Base-by-base conservation (phyloP, 1,140 invertebrate genomes). In the Macrocentrus cingulum region DNA sequence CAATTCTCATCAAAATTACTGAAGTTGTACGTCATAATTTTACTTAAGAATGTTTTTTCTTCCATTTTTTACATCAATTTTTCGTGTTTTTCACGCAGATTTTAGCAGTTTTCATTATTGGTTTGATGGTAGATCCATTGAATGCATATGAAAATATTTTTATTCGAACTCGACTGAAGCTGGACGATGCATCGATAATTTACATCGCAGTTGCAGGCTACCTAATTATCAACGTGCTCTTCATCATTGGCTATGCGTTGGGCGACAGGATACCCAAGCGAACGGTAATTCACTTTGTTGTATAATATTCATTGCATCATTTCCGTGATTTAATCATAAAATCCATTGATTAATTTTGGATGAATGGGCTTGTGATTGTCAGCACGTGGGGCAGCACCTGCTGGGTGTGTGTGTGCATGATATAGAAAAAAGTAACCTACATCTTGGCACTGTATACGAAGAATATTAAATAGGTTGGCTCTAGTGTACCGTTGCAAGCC, bases 261-360 rank as follows among this genome's bases (percentile, higher is more conserved):
- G 84, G 85, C 0, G 87, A 89, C 66, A 77, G 82, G n/a, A 79
- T 85, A 13, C 87, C 87, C 9, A 88, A 84, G 74, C 81, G 81
- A 73, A 86, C 85, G 41, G 81, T 82, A 70, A 72, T 36, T 51
- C 22, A 5, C n/a, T 2, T 11, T 23, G n/a, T 22, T 46, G 11
- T 8, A 19, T 51, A 15, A 13, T 16, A 3, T 16, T 19, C 11
- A 29, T 29, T 29, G 25, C 4, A 29, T 29, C 25, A 29, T 29
- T 29, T 29, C 25, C 25, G 25, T 29, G 25, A 29, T 9, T 29
- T 29, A 9, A 9, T 29, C 25, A 29, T 9, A 29, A 4, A 5
- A 4, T 29, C 25, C 25, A 29, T 29, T 29, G 25, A 29, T 4
- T 29, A 29, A 29, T 5, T 29, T n/a, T n/a, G n/a, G n/a, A n/a